A percentile compares a stretch with the other conserved stretches of the same genome.
These are phyloP conservation scores for Branchellion lobata DNA, from an alignment of 2,888 invertebrate genomes.

Conservation along the genomic window DNA sequence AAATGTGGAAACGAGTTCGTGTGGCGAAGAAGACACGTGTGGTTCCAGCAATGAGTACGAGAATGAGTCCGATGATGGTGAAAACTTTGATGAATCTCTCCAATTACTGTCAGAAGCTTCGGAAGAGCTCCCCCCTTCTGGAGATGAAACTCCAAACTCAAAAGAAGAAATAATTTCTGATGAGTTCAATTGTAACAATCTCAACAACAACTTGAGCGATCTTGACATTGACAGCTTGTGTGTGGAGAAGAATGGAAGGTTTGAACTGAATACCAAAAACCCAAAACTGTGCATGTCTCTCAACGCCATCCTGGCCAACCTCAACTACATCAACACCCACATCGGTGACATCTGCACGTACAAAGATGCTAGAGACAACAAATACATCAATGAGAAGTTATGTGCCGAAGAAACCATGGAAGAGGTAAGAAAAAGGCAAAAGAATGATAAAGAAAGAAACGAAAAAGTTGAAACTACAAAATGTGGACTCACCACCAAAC, in stretches of 20 bases:
- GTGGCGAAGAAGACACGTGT: not conserved
- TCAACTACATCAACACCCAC: conserved; percentile 8
- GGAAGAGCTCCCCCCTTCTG: not conserved
- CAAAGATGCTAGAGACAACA: not conserved
- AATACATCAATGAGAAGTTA: not conserved
- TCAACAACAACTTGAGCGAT: not conserved
- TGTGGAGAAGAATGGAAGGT: not conserved
- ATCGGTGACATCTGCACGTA: not conserved
- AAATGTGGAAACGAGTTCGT: not conserved
- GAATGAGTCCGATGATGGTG: conserved; percentile 15
- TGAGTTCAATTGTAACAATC: not conserved
- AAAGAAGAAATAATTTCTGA: not conserved
- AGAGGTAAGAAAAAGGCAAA: not conserved
- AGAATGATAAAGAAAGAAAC: not conserved
- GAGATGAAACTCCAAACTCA: not conserved
- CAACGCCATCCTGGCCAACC: not conserved
- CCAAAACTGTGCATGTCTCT: not conserved
- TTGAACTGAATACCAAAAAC: not conserved
- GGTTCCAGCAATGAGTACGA: not conserved
- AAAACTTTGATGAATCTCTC: not conserved
- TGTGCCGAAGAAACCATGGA: not conserved
- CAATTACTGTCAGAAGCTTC: not conserved
- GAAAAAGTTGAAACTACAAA: conserved; percentile 1
- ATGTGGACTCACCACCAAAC: not conserved
- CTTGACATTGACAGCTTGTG: not conserved